Evolutionary conservation across 2,113 vertebrate genomes (phyloP).

Genomic region (Tichodroma muraria): DNA sequence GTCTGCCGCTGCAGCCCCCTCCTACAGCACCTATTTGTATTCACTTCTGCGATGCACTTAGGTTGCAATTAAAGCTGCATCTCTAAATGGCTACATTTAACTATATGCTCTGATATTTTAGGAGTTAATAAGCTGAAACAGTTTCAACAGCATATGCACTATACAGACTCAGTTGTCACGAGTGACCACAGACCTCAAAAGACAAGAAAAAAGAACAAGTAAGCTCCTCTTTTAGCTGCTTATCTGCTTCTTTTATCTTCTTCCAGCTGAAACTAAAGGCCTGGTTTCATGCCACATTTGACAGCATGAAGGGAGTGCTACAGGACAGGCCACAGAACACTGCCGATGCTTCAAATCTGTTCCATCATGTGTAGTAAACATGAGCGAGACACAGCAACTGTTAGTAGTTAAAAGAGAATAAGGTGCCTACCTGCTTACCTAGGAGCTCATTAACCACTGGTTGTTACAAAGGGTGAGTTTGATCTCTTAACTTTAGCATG

Average conservation of each 20-base stretch:
- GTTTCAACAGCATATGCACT: not conserved
- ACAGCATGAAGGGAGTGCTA: not conserved
- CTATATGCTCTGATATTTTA: not conserved
- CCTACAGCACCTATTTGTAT: not conserved
- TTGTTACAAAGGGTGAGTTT: not conserved
- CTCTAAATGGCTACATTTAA: not conserved
- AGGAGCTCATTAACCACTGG: not conserved
- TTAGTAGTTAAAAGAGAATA: not conserved
- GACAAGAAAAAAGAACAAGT: not conserved
- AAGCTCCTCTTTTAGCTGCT: not conserved
- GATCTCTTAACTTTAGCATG: not conserved
- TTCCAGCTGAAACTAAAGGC: not conserved
- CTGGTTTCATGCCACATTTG: not conserved
- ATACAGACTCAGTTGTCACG: not conserved
- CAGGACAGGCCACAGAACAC: not conserved
- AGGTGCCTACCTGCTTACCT: not conserved
- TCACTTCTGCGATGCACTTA: not conserved
- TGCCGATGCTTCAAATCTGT: not conserved
- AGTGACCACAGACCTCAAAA: not conserved
- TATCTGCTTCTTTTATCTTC: not conserved
- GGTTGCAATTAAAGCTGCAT: not conserved
- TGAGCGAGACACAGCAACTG: not conserved
- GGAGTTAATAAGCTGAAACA: not conserved
- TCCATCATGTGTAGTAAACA: accelerated
- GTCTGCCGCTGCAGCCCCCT: not conserved